Conservation (phyloP, 2,113 vertebrate genomes). For the Mesembrinibis cayennensis region DNA sequence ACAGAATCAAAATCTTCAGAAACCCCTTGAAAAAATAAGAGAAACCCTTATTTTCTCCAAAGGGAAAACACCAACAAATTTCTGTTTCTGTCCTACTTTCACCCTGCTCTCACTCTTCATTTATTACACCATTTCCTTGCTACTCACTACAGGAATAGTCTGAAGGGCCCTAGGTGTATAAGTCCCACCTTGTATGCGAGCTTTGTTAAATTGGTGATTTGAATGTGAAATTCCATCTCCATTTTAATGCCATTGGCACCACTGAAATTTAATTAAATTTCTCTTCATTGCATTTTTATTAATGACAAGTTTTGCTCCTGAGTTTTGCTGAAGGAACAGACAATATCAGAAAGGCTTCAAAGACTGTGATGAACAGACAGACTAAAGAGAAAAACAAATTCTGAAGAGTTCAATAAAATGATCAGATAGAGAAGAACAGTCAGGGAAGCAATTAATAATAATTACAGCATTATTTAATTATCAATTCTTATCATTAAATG, state of each 20-base stretch:
- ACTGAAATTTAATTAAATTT: neutral
- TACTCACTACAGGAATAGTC: neutral
- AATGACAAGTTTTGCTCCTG: neutral
- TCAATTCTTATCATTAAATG: neutral
- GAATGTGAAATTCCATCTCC: neutral
- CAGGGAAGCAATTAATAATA: constrained; percentile 25
- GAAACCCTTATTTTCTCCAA: neutral
- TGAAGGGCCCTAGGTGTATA: neutral
- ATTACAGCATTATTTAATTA: constrained; percentile 36
- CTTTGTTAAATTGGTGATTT: neutral
- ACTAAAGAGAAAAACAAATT: neutral
- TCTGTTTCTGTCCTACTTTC: neutral
- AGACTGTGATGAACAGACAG: neutral
- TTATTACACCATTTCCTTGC: neutral
- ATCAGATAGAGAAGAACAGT: neutral
- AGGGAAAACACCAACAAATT: neutral
- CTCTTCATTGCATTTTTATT: neutral
- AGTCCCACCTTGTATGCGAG: accelerated
- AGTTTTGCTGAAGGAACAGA: neutral
- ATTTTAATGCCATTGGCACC: neutral
- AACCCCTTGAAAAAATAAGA: neutral
- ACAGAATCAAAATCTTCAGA: neutral
- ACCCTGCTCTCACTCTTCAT: neutral
- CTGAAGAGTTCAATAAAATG: neutral
- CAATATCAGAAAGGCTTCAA: neutral